phyloP scores from a whole-genome alignment of 2,797 vertebrate species.

The Phyllotis vaccarum region DNA sequence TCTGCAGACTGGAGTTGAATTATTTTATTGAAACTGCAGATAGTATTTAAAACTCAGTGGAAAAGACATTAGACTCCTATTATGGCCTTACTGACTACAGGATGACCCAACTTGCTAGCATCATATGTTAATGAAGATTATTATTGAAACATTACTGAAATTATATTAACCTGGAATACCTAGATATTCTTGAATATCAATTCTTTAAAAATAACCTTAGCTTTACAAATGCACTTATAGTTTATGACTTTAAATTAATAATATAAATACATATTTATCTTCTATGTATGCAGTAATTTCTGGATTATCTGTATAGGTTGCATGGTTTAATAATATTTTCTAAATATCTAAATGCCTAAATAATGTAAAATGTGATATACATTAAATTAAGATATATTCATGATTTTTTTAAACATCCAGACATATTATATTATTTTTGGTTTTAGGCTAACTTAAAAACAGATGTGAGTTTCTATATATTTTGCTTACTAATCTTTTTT shows the following conservation, averaged over 20 bases:
- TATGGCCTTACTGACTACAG: slow-evolving; percentile 54
- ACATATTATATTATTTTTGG: slow-evolving; percentile 16
- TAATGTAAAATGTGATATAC: slow-evolving; percentile 6
- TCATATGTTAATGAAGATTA: slow-evolving; percentile 80
- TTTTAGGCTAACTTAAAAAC: slow-evolving; percentile 20
- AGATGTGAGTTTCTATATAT: neutral
- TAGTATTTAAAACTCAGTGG: slow-evolving; percentile 74
- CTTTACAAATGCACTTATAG: slow-evolving; percentile 74
- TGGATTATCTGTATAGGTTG: neutral
- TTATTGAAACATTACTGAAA: slow-evolving; percentile 78
- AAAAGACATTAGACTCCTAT: slow-evolving; percentile 69
- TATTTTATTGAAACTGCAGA: slow-evolving; percentile 61
- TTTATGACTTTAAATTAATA: slow-evolving; percentile 36
- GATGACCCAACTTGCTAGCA: slow-evolving; percentile 76
- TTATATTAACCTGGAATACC: slow-evolving; percentile 79
- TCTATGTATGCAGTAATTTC: slow-evolving; percentile 22
- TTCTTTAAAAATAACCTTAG: slow-evolving; percentile 78
- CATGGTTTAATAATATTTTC: neutral
- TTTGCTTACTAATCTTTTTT: slow-evolving; percentile 50
- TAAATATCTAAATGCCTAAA: neutral
- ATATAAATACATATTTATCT: neutral
- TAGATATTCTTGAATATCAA: slow-evolving; percentile 61
- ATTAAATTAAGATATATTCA: slow-evolving; percentile 23
- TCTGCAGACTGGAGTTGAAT: slow-evolving; percentile 65
- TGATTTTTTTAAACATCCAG: neutral